phyloP scores from a whole-genome alignment of 2,113 vertebrate species.

The Hirundichthys speculiger region DNA sequence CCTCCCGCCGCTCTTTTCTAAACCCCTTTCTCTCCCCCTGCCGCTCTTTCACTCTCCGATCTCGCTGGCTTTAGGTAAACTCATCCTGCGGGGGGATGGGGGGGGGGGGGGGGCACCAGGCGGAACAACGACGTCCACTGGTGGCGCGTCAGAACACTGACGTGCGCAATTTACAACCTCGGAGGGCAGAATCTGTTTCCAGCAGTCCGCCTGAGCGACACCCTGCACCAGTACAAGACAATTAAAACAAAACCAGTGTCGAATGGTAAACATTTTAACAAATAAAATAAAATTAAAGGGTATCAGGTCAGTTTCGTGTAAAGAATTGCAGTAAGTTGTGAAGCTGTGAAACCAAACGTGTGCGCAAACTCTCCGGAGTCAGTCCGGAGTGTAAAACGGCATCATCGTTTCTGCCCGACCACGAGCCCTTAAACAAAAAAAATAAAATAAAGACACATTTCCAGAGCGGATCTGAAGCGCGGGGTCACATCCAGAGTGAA shows the following conservation, averaged over 20 bases:
- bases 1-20: constrained; percentile 66
- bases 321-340: no score
- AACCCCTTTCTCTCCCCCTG: constrained; percentile 33
- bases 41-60: constrained; percentile 58
- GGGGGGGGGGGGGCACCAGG: constrained; percentile 76
- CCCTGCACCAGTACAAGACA: background rate
- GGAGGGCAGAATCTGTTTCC: background rate
- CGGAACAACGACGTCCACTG: constrained; percentile 88
- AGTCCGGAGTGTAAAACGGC: background rate
- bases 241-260: background rate
- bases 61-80: constrained; percentile 76
- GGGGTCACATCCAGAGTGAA: no score
- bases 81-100: constrained; percentile 73
- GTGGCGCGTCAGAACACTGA: constrained; percentile 58
- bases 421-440: no score
- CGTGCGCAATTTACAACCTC: background rate
- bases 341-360: background rate
- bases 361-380: background rate
- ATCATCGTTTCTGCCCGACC: no score
- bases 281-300: background rate
- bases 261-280: no score
- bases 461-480: no score
- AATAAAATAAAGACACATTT: no score
- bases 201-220: background rate
- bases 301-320: background rate